These are phyloP conservation scores for Muntiacus reevesi DNA, from an alignment of 2,113 vertebrate species.

Conservation along the genomic window DNA sequence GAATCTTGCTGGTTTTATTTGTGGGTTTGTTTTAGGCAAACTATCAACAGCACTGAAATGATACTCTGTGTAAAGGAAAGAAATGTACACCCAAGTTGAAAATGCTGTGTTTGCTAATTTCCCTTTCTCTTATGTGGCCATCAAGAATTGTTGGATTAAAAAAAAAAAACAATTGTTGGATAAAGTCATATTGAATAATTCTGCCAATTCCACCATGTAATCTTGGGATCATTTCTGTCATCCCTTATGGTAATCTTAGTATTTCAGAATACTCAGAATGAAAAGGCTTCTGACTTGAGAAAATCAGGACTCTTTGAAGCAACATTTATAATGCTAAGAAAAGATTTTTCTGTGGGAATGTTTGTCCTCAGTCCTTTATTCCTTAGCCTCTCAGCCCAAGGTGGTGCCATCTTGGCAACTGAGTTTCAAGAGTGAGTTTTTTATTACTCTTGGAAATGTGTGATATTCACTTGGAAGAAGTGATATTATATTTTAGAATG, in stretches of 20 bases:
- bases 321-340: conserved; percentile 10
- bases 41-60: conserved; percentile 66
- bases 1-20: conserved; percentile 62
- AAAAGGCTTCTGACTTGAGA: conserved; percentile 39
- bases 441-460: not conserved
- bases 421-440: not conserved
- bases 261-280: conserved; percentile 41
- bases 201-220: conserved; percentile 62
- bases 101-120: conserved; percentile 61
- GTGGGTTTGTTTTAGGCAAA: conserved; percentile 58
- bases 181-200: conserved; percentile 44
- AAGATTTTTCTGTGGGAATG: not conserved
- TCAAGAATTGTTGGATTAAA: conserved; percentile 49
- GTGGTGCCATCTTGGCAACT: not conserved
- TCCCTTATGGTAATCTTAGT: conserved; percentile 45
- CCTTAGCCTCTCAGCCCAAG: not conserved
- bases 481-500: conserved; percentile 24
- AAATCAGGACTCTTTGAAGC: not conserved
- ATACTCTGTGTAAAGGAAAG: conserved; percentile 49
- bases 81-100: conserved; percentile 54
- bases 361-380: conserved; percentile 18
- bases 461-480: not conserved
- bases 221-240: conserved; percentile 46
- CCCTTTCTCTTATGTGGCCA: conserved; percentile 26
- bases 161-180: not conserved